Evolutionary conservation across 2,797 vertebrate genomes (phyloP).

Genomic region (Anas bernieri): DNA sequence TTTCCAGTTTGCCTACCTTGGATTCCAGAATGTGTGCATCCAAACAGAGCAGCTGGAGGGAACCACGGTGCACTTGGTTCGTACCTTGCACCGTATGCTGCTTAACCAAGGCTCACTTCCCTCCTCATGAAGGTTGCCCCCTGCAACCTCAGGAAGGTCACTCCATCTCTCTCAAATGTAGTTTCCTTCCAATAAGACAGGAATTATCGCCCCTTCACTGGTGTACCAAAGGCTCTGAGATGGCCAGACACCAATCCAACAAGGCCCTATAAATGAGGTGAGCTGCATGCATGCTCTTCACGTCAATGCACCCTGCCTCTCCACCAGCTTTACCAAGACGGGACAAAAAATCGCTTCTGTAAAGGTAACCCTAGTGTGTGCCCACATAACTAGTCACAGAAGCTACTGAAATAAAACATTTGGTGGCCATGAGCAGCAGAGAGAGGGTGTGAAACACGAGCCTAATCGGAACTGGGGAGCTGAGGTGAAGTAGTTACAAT

Average conservation of each 20-base stretch:
- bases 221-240: accelerated
- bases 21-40: not conserved
- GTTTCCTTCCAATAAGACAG: not conserved
- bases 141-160: not conserved
- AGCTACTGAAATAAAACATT: constrained; percentile 24
- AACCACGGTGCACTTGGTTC: not conserved
- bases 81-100: accelerated
- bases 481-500: constrained; percentile 39
- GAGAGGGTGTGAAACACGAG: not conserved
- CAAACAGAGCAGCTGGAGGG: not conserved
- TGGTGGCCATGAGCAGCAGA: not conserved
- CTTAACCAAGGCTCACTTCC: not conserved
- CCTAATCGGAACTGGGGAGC: constrained; percentile 37
- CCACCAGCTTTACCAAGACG: not conserved
- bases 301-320: too few relatives aligned
- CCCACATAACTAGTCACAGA: not conserved
- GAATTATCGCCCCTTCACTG: not conserved
- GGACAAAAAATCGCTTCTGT: not conserved
- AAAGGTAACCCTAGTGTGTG: not conserved
- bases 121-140: not conserved
- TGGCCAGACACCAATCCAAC: not conserved
- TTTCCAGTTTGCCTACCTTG: not conserved
- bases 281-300: not conserved
- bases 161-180: not conserved
- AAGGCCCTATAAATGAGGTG: not conserved